Evolutionary conservation across 2,797 vertebrate genomes (phyloP).

Genomic region (Pipistrellus kuhlii): DNA sequence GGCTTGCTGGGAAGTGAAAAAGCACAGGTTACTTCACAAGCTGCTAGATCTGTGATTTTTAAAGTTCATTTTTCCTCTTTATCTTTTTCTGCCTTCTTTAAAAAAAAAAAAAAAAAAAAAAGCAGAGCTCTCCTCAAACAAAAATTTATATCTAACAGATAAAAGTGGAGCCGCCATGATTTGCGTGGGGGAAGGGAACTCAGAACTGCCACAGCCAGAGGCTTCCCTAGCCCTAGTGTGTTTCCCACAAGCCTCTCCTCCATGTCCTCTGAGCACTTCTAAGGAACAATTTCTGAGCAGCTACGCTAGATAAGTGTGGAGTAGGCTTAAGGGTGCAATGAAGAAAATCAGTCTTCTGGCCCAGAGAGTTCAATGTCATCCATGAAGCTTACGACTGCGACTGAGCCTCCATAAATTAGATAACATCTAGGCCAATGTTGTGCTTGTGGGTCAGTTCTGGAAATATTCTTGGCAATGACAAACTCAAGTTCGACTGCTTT

Average conservation of each 20-base stretch:
- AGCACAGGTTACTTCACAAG: slow-evolving; percentile 47
- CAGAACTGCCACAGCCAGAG: background rate
- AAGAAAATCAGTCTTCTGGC: background rate
- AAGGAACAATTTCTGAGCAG: slow-evolving; percentile 14
- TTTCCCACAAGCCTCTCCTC: background rate
- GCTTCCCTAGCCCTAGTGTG: background rate
- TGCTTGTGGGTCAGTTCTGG: slow-evolving; percentile 31
- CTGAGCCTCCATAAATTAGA: slow-evolving; percentile 11
- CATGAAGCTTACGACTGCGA: background rate
- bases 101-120: background rate
- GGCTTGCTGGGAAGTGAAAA: slow-evolving; percentile 31
- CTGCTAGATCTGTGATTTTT: slow-evolving; percentile 40
- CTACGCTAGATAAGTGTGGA: background rate
- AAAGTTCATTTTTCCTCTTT: slow-evolving; percentile 61
- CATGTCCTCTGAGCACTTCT: background rate
- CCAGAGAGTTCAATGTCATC: background rate
- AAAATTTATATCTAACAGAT: slow-evolving; percentile 54
- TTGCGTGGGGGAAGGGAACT: background rate
- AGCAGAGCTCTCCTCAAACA: slow-evolving; percentile 37
- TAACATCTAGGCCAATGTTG: background rate
- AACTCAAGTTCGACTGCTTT: slow-evolving; percentile 33
- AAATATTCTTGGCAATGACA: slow-evolving; percentile 30
- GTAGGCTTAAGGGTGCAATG: background rate
- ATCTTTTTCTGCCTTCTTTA: slow-evolving; percentile 22
- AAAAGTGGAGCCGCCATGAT: background rate